Conservation (phyloP, 1,140 invertebrate genomes). For the Brachionus angularis region DNA sequence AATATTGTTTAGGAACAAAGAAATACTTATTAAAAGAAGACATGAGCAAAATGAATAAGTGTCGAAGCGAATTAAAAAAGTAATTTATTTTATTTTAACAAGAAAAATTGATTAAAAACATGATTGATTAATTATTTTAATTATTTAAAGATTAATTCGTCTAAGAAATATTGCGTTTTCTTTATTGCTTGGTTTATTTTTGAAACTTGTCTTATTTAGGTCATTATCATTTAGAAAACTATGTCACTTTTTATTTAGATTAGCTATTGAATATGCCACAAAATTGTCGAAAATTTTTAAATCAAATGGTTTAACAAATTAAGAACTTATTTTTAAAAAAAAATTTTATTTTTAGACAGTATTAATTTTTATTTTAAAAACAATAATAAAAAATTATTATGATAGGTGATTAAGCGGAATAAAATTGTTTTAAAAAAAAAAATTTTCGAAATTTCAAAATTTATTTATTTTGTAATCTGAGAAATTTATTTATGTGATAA, state of each 20-base stretch:
- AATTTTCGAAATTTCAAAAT: no score
- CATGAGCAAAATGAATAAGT: conserved; percentile 49
- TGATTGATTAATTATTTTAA: not conserved
- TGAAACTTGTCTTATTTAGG: conserved; percentile 17
- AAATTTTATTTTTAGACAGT: no score
- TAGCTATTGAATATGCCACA: not conserved
- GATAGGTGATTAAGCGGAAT: no score
- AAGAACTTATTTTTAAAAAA: no score
- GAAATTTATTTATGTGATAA: not conserved
- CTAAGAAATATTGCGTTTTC: conserved; percentile 18
- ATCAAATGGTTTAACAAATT: not conserved
- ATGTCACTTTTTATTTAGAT: conserved; percentile 27
- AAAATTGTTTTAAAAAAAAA: no score
- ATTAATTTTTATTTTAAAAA: no score
- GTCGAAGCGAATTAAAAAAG: conserved; percentile 50
- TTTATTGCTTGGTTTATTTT: not conserved
- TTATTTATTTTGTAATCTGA: not conserved
- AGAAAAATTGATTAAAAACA: not conserved
- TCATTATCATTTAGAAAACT: conserved; percentile 33
- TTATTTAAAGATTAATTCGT: conserved; percentile 34
- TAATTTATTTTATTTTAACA: conserved; percentile 45
- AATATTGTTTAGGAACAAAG: conserved; percentile 54
- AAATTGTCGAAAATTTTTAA: conserved; percentile 3
- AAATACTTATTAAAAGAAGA: conserved; percentile 55
- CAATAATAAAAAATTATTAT: no score